A percentile compares a stretch with the other conserved stretches of the same genome.
phyloP scores from a whole-genome alignment of 1,140 invertebrate species.

The Caenorhabditis elegans region WBcel235 BX284602.5:6785501-6786000 shows the following conservation, averaged over 20 bases:
- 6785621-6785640: constrained; percentile 34
- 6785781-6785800: not conserved
- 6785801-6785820: not conserved
- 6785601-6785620: not conserved
- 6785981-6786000: constrained; percentile 85
- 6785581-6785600: not conserved
- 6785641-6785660: constrained; percentile 18
- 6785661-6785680: constrained; percentile 50
- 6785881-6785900: not conserved
- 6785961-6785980: constrained; percentile 79
- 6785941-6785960: constrained; percentile 79
- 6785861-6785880: not conserved
- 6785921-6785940: constrained; percentile 82
- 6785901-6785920: constrained; percentile 72
- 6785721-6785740: constrained; percentile 38
- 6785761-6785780: not conserved
- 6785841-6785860: not conserved
- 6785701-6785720: constrained; percentile 48
- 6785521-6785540: constrained; percentile 26
- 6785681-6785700: constrained; percentile 23
- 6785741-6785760: constrained; percentile 50
- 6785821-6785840: not conserved
- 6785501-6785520: constrained; percentile 53
- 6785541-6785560: constrained; percentile 38
- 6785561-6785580: constrained; percentile 10